A percentile compares a stretch with the other conserved stretches of the same genome.
phyloP scores from a whole-genome alignment of 1,140 invertebrate species.

The Meloidogyne chitwoodi region DNA sequence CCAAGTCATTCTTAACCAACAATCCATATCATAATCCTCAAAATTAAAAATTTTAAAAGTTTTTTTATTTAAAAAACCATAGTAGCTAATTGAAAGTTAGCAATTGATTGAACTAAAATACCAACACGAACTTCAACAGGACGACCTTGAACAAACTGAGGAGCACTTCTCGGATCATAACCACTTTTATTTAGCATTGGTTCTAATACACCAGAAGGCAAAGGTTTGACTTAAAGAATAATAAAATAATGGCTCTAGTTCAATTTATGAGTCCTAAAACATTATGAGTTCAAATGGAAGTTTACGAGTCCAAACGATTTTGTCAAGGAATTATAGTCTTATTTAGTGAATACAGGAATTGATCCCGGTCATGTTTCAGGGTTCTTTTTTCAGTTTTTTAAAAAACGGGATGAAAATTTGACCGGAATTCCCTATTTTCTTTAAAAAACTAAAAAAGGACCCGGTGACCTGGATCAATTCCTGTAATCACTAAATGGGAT shows the following conservation, averaged over 20 bases:
- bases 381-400: too few species aligned
- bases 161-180: constrained; percentile 41
- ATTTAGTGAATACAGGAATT: too few species aligned
- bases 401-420: too few species aligned
- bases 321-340: too few species aligned
- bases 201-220: constrained; percentile 22
- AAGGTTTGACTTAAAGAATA: constrained; percentile 11
- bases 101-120: constrained; percentile 55
- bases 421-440: too few species aligned
- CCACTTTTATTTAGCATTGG: background rate
- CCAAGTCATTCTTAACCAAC: constrained; percentile 57
- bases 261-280: too few species aligned
- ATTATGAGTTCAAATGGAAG: too few species aligned
- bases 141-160: constrained; percentile 40
- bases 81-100: constrained; percentile 57
- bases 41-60: background rate
- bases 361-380: too few species aligned
- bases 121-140: constrained; percentile 50
- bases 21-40: constrained; percentile 59
- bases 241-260: background rate
- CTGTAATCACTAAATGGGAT: too few species aligned
- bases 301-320: too few species aligned
- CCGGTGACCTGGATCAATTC: too few species aligned
- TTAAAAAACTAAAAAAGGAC: too few species aligned
- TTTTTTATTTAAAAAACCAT: constrained; percentile 36